Base-by-base conservation (phyloP, 2,113 vertebrate genomes). In the Syngnathoides biaculeatus region DNA sequence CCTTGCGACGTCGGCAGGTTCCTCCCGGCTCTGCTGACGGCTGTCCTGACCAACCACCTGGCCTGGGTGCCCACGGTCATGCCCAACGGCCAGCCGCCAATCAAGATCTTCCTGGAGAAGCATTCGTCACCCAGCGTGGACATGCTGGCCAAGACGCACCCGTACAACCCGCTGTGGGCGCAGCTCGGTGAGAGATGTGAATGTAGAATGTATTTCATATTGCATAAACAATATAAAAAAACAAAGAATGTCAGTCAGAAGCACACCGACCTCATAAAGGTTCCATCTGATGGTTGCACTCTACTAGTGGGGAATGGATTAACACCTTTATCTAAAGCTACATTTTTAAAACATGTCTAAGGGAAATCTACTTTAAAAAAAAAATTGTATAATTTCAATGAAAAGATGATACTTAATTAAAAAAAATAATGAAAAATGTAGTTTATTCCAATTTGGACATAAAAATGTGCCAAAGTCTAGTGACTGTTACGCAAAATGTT, bases 11-110 rank as follows among this genome's bases (percentile, higher is more conserved):
- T 60, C 17, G 35, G 24, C 90, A 99, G 97, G 89, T 99, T 99
- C 84, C 91, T 99, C 58, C 95, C 97, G 12, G 97, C 97, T n/a
- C 91, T 99, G 20, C 90, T 99, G 81, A 98, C 97, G 20, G 97
- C 97, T 57, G 86, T 99, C 82, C 91, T 99, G 84, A 99, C 97
- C 56, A 98, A 99, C 86, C 97, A 99, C 78, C 86, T 99, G 87
- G 97, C 97, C 77, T 99, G 97, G 97, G 97, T 99, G 14, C 97
- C 97, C 64, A 99, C 97, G 0, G 97, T 99, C 74, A 99, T 99
- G 96, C 97, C 97, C 57, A 98, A 98, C 26, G 97, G 96, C 57
- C 97, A 99, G 48, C 97, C 97, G 1, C 97, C 96, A 13, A 96
- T 99, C 79, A 94, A 95, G 79, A 98, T 96, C 86, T 99, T 99